These are phyloP conservation scores for Polypedilum pembai DNA, from an alignment of 1,140 invertebrate species.

Conservation along the genomic window DNA sequence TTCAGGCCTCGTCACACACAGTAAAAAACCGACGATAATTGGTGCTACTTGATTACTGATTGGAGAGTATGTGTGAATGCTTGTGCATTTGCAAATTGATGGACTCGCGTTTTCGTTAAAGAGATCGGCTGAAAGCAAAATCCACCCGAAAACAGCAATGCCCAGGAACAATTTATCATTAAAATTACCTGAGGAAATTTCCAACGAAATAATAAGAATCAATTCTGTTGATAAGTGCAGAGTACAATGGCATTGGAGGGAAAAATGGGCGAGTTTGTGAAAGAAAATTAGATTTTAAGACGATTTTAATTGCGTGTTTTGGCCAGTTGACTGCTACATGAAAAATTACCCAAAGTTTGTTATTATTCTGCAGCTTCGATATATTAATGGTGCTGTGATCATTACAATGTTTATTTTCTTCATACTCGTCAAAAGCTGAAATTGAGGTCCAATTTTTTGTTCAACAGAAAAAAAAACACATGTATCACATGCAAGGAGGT, in stretches of 20 bases:
- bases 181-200: slow-evolving; percentile 7
- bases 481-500: slow-evolving; percentile 15
- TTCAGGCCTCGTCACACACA: neutral
- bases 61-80: neutral
- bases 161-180: slow-evolving; percentile 8
- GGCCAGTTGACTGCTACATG: neutral
- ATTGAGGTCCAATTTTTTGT: neutral
- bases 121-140: neutral
- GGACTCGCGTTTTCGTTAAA: neutral
- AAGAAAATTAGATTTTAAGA: slow-evolving; percentile 25
- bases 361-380: slow-evolving; percentile 7
- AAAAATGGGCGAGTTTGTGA: neutral
- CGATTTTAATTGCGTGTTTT: slow-evolving; percentile 25
- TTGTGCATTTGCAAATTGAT: slow-evolving; percentile 8
- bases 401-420: slow-evolving; percentile 20
- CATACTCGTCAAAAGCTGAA: neutral
- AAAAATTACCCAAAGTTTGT: neutral
- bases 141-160: neutral
- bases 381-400: neutral
- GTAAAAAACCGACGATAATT: neutral
- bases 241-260: neutral
- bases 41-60: neutral
- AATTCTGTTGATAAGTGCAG: neutral
- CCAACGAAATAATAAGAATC: neutral
- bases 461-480: neutral